Percentiles rank a stretch among this genome's conserved stretches.
Evolutionary conservation across 2,113 vertebrate species (phyloP).

Genomic region (Rhabdomys dilectus): DNA sequence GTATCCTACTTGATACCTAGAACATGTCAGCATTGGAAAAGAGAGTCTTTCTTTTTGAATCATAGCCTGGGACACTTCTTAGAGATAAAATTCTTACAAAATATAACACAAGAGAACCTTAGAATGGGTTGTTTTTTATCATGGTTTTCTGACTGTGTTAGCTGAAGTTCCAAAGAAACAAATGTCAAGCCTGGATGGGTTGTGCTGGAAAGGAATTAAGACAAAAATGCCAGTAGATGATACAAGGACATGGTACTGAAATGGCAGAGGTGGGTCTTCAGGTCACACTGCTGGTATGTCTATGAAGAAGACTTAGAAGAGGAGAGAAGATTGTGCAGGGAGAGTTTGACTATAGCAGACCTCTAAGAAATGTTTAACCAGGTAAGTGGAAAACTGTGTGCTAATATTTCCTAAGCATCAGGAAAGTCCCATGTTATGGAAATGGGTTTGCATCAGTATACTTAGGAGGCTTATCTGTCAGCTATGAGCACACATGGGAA

Average conservation of each 20-base stretch:
- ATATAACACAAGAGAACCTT: not conserved
- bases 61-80: not conserved
- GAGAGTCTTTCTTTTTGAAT: not conserved
- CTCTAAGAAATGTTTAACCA: not conserved
- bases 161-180: not conserved
- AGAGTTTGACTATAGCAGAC: not conserved
- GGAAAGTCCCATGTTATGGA: not conserved
- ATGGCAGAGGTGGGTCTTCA: not conserved
- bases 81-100: not conserved
- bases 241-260: not conserved
- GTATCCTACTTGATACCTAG: not conserved
- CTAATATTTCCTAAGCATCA: not conserved
- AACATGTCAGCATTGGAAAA: not conserved
- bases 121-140: not conserved
- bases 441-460: not conserved
- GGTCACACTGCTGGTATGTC: too few relatives aligned
- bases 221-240: not conserved
- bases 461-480: not conserved
- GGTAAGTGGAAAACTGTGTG: not conserved
- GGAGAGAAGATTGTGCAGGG: not conserved
- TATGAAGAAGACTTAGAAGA: not conserved
- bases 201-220: not conserved
- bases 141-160: not conserved
- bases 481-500: not conserved
- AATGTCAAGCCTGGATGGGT: not conserved